Conservation (phyloP, 2,888 invertebrate genomes). For the Sturmia bella region DNA sequence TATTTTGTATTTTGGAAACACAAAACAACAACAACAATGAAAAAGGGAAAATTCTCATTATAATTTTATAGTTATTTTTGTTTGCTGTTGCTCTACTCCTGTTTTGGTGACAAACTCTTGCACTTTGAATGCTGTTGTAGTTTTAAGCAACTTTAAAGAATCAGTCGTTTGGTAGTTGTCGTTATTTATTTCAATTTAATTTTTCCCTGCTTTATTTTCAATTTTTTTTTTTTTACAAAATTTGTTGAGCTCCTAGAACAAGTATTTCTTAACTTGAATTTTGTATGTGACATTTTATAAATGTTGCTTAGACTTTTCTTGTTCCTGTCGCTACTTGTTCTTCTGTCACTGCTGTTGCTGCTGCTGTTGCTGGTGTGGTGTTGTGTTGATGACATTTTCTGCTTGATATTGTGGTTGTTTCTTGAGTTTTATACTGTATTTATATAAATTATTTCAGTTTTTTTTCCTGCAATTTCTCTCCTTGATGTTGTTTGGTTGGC, state of each 20-base stretch:
- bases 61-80: slow-evolving; percentile 54
- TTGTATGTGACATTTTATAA: slow-evolving; percentile 64
- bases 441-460: slow-evolving; percentile 34
- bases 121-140: slow-evolving; percentile 42
- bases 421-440: slow-evolving; percentile 54
- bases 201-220: slow-evolving; percentile 12
- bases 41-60: slow-evolving; percentile 56
- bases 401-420: slow-evolving; percentile 60
- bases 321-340: slow-evolving; percentile 11
- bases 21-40: not conserved
- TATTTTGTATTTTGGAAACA: slow-evolving; percentile 16
- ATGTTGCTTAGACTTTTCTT: slow-evolving; percentile 64
- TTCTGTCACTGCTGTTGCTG: slow-evolving; percentile 18
- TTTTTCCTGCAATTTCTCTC: slow-evolving; percentile 29
- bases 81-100: slow-evolving; percentile 19
- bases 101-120: slow-evolving; percentile 49
- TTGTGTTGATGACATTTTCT: slow-evolving; percentile 68
- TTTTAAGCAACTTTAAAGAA: slow-evolving; percentile 50
- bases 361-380: slow-evolving; percentile 34
- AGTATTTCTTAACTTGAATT: slow-evolving; percentile 53
- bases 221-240: not conserved
- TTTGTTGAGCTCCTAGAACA: slow-evolving; percentile 33
- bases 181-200: slow-evolving; percentile 18
- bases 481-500: slow-evolving; percentile 63
- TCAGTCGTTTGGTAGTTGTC: slow-evolving; percentile 14